Conservation (phyloP, 2,113 vertebrate genomes). For the Paramormyrops kingsleyae region DNA sequence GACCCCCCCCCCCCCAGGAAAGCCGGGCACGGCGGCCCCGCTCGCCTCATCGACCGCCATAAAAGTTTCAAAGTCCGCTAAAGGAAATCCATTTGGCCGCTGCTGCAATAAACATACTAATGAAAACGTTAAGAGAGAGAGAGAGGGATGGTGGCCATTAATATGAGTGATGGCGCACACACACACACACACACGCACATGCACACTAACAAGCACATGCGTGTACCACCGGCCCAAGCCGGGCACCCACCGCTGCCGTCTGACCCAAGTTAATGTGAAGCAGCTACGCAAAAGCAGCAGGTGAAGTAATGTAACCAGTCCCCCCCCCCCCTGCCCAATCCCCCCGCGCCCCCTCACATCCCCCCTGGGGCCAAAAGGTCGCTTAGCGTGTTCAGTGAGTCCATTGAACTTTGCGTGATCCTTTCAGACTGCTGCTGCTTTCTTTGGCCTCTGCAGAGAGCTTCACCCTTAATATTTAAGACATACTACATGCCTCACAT, state of each 20-base stretch:
- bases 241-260: neutral
- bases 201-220: neutral
- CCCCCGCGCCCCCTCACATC: constrained; percentile 19
- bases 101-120: constrained; percentile 51
- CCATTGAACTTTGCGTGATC: constrained; percentile 23
- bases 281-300: constrained; percentile 32
- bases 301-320: constrained; percentile 48
- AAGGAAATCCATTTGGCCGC: constrained; percentile 54
- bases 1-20: constrained; percentile 43
- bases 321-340: constrained; percentile 43
- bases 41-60: constrained; percentile 50
- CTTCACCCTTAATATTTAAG: neutral
- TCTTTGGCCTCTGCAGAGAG: neutral
- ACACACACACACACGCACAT: neutral
- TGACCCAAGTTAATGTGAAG: constrained; percentile 43
- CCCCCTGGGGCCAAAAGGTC: constrained; percentile 47
- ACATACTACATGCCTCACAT: neutral
- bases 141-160: constrained; percentile 18
- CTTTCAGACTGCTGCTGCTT: neutral
- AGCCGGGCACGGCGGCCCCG: constrained; percentile 44
- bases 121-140: constrained; percentile 28
- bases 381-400: constrained; percentile 43
- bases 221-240: neutral
- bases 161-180: constrained; percentile 37
- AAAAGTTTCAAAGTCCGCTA: constrained; percentile 55